Evolutionary conservation across 1,140 invertebrate genomes (phyloP).

Genomic region (Scaptomyza graminum): DNA sequence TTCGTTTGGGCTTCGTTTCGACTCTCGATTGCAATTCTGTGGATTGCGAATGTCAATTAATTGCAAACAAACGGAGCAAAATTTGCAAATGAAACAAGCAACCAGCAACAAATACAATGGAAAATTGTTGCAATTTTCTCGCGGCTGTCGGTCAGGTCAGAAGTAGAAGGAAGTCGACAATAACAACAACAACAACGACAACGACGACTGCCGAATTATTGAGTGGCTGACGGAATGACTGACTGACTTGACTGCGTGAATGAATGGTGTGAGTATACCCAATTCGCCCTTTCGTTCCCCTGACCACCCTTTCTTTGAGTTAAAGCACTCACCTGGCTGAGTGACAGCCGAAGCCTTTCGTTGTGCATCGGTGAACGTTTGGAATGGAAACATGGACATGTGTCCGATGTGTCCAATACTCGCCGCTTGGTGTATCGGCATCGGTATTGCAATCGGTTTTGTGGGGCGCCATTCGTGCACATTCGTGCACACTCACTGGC

Average conservation of each 20-base stretch:
- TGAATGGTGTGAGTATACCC: conserved; percentile 31
- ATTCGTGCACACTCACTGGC: conserved; percentile 22
- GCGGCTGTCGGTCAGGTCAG: conserved; percentile 47
- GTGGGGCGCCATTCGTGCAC: conserved; percentile 33
- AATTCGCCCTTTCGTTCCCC: too few relatives aligned
- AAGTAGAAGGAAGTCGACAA: conserved; percentile 51
- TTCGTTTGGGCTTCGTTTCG: conserved; percentile 14
- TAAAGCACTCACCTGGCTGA: conserved; percentile 31
- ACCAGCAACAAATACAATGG: conserved; percentile 48
- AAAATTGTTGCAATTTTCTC: conserved; percentile 82
- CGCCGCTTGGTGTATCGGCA: conserved; percentile 1
- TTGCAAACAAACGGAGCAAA: conserved; percentile 52
- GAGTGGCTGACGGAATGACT: conserved; percentile 53
- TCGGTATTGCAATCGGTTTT: conserved; percentile 12
- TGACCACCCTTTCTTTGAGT: not conserved
- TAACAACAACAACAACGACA: not conserved
- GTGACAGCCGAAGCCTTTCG: conserved; percentile 63
- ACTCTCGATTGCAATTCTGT: conserved; percentile 42
- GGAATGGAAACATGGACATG: conserved; percentile 44
- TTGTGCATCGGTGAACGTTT: conserved; percentile 64
- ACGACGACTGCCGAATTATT: conserved; percentile 78
- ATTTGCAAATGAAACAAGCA: conserved; percentile 62
- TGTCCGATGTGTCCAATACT: conserved; percentile 20
- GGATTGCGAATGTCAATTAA: conserved; percentile 74
- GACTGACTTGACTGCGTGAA: not conserved